Evolutionary conservation across 1,140 invertebrate genomes (phyloP), one percentile per base, ranked within the genome.

Genomic region (Monochamus saltuarius): DNA sequence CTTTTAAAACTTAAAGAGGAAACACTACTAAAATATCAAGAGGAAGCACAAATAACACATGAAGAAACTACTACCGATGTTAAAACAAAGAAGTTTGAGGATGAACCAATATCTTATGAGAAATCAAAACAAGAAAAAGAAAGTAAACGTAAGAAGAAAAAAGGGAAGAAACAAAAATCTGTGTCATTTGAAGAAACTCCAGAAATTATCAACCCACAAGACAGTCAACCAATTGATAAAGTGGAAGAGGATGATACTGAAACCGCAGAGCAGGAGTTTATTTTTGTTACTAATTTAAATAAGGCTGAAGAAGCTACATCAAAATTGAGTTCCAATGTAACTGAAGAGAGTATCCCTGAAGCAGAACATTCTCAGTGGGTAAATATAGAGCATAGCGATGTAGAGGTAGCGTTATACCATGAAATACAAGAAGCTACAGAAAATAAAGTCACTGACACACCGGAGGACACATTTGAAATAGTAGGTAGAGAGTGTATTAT

Each of bases 101-200:
- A 59, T 29, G 11, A 58, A 22, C 8, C 19, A 53, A 9, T 17
- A 29, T 4, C 38, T 53, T 45, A 46, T 10, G 16, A 46, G 34
- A 11, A 45, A 50, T 14, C 10, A 17, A 13, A 58, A 46, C 36
- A 35, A 49, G 19, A 50, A 11, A 39, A 61, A 55, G 40, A 43
- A 8, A 65, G 62, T 35, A 56, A 60, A 29, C 22, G 22, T 3
- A 62, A 67, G 38, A 63, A 56, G 29, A 37, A 46, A 11, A 69
- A 68, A 61, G 57, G 62, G 7, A 65, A 68, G 45, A 70, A 70
- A 51, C 60, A 61, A 13, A 72, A 72, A 64, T 69, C 70, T 17
- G 70, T 72, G 29, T 66, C 70, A 13, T 72, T 72, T 56, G 70
- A 72, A 59, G 70, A 70, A 56, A 52, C 56, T 14, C 68, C 68